These are phyloP conservation scores for Microplitis demolitor DNA, from an alignment of 1,140 invertebrate genomes.

Conservation along the genomic window DNA sequence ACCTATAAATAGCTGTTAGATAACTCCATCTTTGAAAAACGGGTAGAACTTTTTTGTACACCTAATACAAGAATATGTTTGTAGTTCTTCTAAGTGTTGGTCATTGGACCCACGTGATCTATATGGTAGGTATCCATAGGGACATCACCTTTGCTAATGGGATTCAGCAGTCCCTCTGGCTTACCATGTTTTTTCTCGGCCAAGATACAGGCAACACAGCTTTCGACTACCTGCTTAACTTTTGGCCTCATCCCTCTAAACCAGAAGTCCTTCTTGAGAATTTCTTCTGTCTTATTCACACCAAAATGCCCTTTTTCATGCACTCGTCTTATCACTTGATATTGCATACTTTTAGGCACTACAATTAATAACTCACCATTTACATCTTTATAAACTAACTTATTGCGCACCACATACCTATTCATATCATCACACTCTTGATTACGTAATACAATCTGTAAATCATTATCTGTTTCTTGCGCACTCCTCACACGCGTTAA, in stretches of 20 bases:
- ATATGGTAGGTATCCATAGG: conserved; percentile 33
- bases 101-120: conserved; percentile 40
- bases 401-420: conserved; percentile 38
- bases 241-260: conserved; percentile 29
- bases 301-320: conserved; percentile 24
- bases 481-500: conserved; percentile 10
- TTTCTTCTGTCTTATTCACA: conserved; percentile 23
- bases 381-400: conserved; percentile 34
- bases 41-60: too few relatives aligned
- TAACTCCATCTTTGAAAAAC: too few relatives aligned
- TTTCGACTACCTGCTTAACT: conserved; percentile 38
- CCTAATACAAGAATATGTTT: conserved; percentile 48
- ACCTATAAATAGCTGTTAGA: too few relatives aligned
- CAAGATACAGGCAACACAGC: conserved; percentile 43
- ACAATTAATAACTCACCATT: conserved; percentile 37
- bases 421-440: conserved; percentile 23
- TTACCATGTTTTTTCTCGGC: conserved; percentile 39
- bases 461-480: conserved; percentile 8
- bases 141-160: conserved; percentile 37
- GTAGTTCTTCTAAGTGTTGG: conserved; percentile 49
- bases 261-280: conserved; percentile 31
- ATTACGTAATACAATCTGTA: conserved; percentile 1
- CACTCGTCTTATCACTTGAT: conserved; percentile 1
- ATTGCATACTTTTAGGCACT: conserved; percentile 33
- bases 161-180: conserved; percentile 32